Evolutionary conservation across 2,888 invertebrate genomes (phyloP).

Genomic region (Isoperla grammatica): DNA sequence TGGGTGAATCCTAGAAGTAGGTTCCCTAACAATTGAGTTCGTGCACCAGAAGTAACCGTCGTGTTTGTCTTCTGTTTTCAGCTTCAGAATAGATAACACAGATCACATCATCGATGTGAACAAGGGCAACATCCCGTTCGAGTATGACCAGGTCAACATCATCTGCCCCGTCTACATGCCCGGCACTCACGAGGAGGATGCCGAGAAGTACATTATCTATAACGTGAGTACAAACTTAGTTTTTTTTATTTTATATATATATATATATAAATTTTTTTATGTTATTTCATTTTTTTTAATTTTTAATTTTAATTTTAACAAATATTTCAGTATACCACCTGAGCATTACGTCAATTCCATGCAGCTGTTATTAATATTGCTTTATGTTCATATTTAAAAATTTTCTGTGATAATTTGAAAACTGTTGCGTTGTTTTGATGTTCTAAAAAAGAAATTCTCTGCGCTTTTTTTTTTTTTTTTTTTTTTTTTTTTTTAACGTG

Average conservation of each 20-base stretch:
- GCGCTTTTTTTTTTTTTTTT: too few species aligned
- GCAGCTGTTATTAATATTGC: too few species aligned
- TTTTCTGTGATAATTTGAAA: too few species aligned
- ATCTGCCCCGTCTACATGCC: conserved; percentile 90
- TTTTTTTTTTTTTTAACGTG: too few species aligned
- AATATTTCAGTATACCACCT: too few species aligned
- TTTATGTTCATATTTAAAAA: too few species aligned
- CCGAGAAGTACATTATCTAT: conserved; percentile 93
- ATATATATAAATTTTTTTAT: neutral
- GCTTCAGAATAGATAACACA: conserved; percentile 95
- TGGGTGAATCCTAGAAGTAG: too few species aligned
- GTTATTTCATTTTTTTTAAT: neutral
- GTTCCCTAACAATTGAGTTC: too few species aligned
- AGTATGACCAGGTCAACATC: conserved; percentile 93
- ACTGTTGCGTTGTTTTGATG: too few species aligned
- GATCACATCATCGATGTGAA: conserved; percentile 96
- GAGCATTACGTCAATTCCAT: too few species aligned
- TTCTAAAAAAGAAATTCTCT: too few species aligned
- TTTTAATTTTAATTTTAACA: neutral
- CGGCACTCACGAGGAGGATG: conserved; percentile 79
- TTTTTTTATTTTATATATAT: neutral
- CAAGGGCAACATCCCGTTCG: conserved; percentile 86
- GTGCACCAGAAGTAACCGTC: too few species aligned
- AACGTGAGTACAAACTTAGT: conserved; percentile 55
- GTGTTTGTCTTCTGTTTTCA: conserved; percentile 41